phyloP scores from a whole-genome alignment of 2,888 invertebrate species.

The Dryomyza anilis region DNA sequence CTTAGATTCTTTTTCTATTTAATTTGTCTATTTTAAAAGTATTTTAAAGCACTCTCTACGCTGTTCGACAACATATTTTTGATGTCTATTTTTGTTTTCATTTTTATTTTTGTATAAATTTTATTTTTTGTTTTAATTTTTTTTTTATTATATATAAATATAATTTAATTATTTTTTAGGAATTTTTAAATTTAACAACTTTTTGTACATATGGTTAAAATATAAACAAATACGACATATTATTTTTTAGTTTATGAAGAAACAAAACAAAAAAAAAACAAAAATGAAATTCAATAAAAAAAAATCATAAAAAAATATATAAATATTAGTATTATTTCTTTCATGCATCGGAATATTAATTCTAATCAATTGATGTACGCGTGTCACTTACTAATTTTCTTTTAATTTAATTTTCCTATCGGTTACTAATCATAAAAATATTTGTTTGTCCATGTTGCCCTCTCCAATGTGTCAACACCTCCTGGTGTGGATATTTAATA shows the following conservation, averaged over 20 bases:
- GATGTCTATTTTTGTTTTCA: not conserved
- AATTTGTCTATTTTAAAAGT: not conserved
- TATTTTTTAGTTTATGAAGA: slow-evolving; percentile 26
- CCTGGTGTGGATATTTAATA: too few species aligned
- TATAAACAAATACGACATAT: slow-evolving; percentile 7
- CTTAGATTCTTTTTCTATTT: not conserved
- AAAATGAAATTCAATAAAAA: slow-evolving; percentile 16
- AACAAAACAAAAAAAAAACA: not conserved
- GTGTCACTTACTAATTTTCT: too few species aligned
- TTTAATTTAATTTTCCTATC: too few species aligned
- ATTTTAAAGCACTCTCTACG: not conserved
- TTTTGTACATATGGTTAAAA: slow-evolving; percentile 35
- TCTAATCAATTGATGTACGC: too few species aligned
- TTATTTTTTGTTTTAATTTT: slow-evolving; percentile 4
- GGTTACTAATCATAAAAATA: too few species aligned
- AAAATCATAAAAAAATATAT: not conserved
- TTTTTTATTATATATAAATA: slow-evolving; percentile 31
- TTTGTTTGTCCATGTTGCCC: too few species aligned
- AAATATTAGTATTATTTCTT: too few species aligned
- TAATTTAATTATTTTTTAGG: slow-evolving; percentile 37
- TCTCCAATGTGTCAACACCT: too few species aligned
- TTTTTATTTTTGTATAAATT: slow-evolving; percentile 13
- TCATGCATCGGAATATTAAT: too few species aligned
- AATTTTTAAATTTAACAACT: slow-evolving; percentile 29
- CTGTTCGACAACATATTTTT: not conserved